phyloP scores from a whole-genome alignment of 2,797 vertebrate genomes.

The Squalus acanthias region DNA sequence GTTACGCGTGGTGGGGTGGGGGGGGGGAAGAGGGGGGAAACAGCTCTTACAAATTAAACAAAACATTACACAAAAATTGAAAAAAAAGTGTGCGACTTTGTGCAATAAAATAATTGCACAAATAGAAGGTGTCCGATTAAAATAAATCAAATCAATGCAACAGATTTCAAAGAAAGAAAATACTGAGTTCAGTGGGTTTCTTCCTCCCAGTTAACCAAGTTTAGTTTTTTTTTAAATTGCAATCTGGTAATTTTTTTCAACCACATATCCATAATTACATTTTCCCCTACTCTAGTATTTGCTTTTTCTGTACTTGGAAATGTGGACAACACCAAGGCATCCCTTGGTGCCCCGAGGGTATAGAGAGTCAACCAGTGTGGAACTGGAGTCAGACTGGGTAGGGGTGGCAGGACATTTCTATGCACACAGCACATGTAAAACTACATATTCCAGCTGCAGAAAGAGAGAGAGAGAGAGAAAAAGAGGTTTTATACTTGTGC shows the following conservation, averaged over 20 bases:
- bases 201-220: background rate
- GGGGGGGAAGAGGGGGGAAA: background rate
- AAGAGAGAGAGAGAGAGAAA: no score
- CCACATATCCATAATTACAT: no score
- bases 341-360: no score
- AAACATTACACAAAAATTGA: background rate
- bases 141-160: background rate
- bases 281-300: no score
- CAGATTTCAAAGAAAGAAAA: background rate
- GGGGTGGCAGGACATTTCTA: background rate
- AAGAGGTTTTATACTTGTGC: background rate
- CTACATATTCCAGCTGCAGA: background rate
- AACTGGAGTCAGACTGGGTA: no score
- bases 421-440: no score
- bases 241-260: background rate
- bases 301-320: no score
- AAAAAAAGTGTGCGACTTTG: background rate
- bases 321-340: no score
- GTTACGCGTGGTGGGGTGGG: background rate
- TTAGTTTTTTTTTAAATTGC: background rate
- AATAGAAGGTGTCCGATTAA: background rate
- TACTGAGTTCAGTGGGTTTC: background rate
- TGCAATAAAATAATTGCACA: no score
- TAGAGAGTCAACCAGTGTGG: no score
- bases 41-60: background rate